Base-by-base conservation (phyloP, 2,888 invertebrate genomes). In the Nesidiocoris tenuis region DNA sequence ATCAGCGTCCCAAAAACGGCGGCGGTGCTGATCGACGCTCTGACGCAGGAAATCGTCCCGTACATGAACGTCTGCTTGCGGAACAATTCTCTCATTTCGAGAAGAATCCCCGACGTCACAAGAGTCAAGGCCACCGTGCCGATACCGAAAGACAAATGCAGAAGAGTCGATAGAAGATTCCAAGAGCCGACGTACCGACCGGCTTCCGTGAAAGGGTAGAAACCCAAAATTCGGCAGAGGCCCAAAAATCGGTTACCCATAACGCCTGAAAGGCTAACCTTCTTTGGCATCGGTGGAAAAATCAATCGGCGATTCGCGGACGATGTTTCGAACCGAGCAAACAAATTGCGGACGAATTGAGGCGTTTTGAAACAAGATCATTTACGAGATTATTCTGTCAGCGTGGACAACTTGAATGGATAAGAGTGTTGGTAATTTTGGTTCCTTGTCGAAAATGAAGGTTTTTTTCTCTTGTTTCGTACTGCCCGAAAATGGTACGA, bases 141-240 rank as follows among this genome's bases (percentile, higher is more conserved):
- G 39, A 39, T 39, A 39, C 3, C 39, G 3, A 39, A 39, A 7
- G 39, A 12, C 3, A 12, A 3, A 12, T 39, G 39, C 3, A 39
- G 39, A 39, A 39, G 3, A 3, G 12, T 7, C 12, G 39, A 39
- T 39, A 39, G 3, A 12, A 39, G 12, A 39, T 39, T 39, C 39
- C 39, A 39, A 12, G 39, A 39, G 3, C 5, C 39, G 12, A 56
- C 21, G 56, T 55, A 67, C 9, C 16, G 1, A 22, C 67, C 67
- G 9, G 55, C 21, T 56, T 54, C n/a, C 3, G 67, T 21, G 56
- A 67, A 67, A 2, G 67, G 67, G 22, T 55, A 67, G 18, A 67
- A 22, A 1, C 67, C 67, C n/a, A 67, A 21, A 0, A 22, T 16
- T 56, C 56, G 55, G 2, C 54, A 67, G 1, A 67, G 39, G 3